Evolutionary conservation across 2,113 vertebrate genomes (phyloP), one percentile per base, ranked within the genome.

Genomic region (Anarrhichthys ocellatus): DNA sequence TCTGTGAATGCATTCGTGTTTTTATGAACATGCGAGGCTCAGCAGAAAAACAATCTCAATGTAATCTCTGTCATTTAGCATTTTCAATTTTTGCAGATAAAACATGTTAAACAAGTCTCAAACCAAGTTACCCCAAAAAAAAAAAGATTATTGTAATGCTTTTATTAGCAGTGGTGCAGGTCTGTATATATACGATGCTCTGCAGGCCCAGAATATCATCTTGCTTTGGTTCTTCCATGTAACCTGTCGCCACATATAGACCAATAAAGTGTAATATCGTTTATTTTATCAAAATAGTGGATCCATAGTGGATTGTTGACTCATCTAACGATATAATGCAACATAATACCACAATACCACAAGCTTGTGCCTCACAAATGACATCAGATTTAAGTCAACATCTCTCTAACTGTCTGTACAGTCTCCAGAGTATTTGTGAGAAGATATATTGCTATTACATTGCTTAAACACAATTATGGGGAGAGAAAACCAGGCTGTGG

Each of bases 51-150:
- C 34, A 72, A 56, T 73, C 54, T 64, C 52, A 61, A 52, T 65
- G 46, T 71, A 58, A 76, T 89, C 22, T 71, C 36, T 81, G 87
- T 84, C 79, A 69, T 83, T 80, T 72, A n/a, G 44, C 77, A 75
- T 85, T 58, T 72, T 5, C 67, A 79, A 65, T 69, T 77, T 5
- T 61, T 83, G 29, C 61, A 71, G 22, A 71, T 50, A 58, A 44
- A 61, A 50, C 67, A 81, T 75, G 75, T 61, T 66, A 58, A 83
- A 80, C 69, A 69, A 73, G 62, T 46, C 46, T 78, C 54, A 85
- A 88, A 91, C 67, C 42, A 78, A 27, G 80, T 80, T 59, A 62
- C 48, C 24, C 40, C 22, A 70, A 54, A 73, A 29, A 29, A 29
- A 62, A 73, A 64, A 64, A 63, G 11, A 72, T 76, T 77, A 72